These are phyloP conservation scores for Paradoxurus hermaphroditus DNA, from an alignment of 2,113 vertebrate species.

Conservation along the genomic window DNA sequence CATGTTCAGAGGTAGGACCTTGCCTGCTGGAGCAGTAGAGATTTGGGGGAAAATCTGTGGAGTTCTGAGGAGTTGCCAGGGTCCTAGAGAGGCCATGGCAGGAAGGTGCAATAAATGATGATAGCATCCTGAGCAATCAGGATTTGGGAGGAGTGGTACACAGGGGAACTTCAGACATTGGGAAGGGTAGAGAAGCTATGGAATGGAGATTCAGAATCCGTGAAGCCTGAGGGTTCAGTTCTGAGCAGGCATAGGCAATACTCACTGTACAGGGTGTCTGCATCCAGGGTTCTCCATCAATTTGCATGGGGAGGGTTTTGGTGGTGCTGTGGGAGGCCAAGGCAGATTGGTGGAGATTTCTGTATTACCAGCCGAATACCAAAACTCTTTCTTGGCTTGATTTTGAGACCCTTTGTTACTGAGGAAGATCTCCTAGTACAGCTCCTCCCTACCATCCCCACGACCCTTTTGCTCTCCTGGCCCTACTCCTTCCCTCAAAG, in stretches of 20 bases:
- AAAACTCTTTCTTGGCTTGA: constrained; percentile 6
- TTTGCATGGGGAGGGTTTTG: constrained; percentile 95
- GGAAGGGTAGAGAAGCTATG: not conserved
- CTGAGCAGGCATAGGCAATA: not conserved
- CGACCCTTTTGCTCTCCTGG: not conserved
- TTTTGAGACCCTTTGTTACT: not conserved
- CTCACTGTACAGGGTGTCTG: constrained; percentile 94
- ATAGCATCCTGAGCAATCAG: constrained; percentile 17
- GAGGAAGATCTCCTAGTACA: not conserved
- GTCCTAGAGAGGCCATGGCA: not conserved
- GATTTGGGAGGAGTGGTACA: not conserved
- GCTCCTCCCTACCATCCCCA: not conserved
- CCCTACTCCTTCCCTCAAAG: not conserved
- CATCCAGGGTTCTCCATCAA: constrained; percentile 97
- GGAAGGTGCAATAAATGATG: too few relatives aligned
- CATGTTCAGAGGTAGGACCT: not conserved
- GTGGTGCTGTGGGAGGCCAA: constrained; percentile 85
- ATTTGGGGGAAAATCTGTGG: not conserved
- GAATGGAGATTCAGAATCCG: not conserved
- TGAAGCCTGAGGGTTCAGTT: not conserved
- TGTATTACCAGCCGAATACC: not conserved
- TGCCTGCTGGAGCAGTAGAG: not conserved
- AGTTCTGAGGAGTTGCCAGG: not conserved
- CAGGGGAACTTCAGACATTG: not conserved
- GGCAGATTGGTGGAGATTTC: constrained; percentile 3